Evolutionary conservation across 2,797 vertebrate species (phyloP), one percentile per base, ranked within the genome.

Genomic region (Trachops cirrhosus): DNA sequence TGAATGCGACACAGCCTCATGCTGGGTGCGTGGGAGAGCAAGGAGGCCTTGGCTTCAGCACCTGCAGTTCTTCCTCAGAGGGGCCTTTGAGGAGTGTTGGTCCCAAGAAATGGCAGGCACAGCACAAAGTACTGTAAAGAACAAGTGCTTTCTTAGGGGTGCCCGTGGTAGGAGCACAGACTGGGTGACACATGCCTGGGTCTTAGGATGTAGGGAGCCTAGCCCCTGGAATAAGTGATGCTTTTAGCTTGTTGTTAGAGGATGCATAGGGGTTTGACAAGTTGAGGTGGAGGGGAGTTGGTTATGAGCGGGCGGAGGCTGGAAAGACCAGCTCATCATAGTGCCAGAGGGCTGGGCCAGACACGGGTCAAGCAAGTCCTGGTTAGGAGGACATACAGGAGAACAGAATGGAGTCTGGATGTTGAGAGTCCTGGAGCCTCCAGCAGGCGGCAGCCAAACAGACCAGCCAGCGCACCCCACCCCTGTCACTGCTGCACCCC

Each of bases 341-440:
- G 48, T 16, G 1, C 16, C 0, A 3, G 34, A 68, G 50, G 77
- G 34, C 44, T 1, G 0, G 41, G 39, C 70, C 9, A 1, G 15
- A 32, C 26, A 9, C 2, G 1, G 29, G 44, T 34, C 2, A 16
- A n/a, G 15, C 14, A 46, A n/a, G 34, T 46, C 75, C 18, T 1
- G 6, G 54, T 3, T 24, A 18, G 29, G n/a, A 26, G 71, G n/a
- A 16, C 2, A 1, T 6, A 18, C 62, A 32, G 39, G 22, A 16
- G 1, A 37, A 32, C 29, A 48, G 77, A 12, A 24, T 1, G 14
- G 37, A 67, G 37, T 54, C 52, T 1, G 0, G n/a, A 41, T 19
- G 6, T n/a, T 26, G 64, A 50, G 54, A 12, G 2, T 6, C 29
- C 48, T 0, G 1, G 37, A 41, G 32, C 46, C 32, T 34, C 46